Evolutionary conservation across 1,140 invertebrate species (phyloP).

Genomic region (Leptopilina clavipes): DNA sequence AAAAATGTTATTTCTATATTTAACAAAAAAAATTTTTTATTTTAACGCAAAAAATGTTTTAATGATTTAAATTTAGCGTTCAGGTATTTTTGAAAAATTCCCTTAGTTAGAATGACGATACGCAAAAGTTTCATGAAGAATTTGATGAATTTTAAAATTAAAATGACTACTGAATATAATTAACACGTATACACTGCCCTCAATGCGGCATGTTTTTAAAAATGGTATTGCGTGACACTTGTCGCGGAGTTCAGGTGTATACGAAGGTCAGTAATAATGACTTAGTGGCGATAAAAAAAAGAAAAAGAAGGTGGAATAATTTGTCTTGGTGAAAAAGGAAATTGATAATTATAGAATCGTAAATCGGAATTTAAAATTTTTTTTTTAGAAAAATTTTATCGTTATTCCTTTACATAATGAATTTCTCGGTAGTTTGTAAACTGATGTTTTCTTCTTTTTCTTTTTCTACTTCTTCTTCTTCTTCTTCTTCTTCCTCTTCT

Average conservation of each 20-base stretch:
- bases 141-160: background rate
- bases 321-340: background rate
- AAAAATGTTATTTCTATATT: no score
- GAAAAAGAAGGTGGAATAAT: background rate
- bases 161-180: background rate
- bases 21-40: no score
- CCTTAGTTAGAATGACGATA: background rate
- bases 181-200: constrained; percentile 24
- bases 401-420: no score
- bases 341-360: background rate
- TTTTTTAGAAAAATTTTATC: no score
- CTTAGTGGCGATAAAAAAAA: background rate
- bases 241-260: constrained; percentile 10
- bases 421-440: no score
- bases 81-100: background rate
- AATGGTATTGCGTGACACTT: constrained; percentile 24
- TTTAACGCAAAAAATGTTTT: no score
- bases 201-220: constrained; percentile 7
- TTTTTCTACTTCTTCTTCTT: no score
- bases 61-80: no score
- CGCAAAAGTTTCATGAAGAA: background rate
- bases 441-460: no score
- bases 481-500: background rate
- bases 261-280: constrained; percentile 29
- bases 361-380: background rate